Conservation (phyloP, 2,797 vertebrate species). For the Thunnus albacares region DNA sequence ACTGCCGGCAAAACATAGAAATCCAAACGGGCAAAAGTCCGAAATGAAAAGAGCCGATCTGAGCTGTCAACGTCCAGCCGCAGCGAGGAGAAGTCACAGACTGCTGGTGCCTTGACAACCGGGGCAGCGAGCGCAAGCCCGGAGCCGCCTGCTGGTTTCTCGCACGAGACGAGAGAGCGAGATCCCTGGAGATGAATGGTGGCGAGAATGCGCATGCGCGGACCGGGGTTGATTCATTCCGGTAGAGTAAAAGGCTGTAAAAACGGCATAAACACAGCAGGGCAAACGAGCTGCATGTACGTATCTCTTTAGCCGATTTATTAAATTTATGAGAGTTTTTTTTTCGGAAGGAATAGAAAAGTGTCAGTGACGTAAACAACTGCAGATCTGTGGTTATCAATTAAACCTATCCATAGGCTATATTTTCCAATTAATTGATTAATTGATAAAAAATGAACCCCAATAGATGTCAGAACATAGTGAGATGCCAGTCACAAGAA, state of each 20-base stretch:
- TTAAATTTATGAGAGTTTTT: neutral
- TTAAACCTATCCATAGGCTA: neutral
- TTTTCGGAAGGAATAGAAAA: neutral
- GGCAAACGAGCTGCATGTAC: constrained; percentile 15
- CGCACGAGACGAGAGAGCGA: constrained; percentile 59
- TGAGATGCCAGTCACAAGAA: neutral
- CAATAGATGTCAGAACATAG: neutral
- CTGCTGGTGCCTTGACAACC: constrained; percentile 54
- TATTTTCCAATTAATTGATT: neutral
- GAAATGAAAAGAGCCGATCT: constrained; percentile 10
- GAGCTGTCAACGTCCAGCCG: constrained; percentile 55
- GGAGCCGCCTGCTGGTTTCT: constrained; percentile 76
- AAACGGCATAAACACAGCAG: constrained; percentile 4
- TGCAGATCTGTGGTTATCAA: neutral
- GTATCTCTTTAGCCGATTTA: neutral
- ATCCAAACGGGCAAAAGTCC: constrained; percentile 35
- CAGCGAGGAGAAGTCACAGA: constrained; percentile 50
- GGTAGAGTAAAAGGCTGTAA: constrained; percentile 45
- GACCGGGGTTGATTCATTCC: constrained; percentile 65
- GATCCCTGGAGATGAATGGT: constrained; percentile 60
- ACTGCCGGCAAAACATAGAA: constrained; percentile 22
- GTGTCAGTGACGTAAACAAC: neutral
- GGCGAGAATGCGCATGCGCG: constrained; percentile 77
- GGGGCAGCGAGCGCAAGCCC: constrained; percentile 56
- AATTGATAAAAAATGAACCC: neutral